These are phyloP conservation scores for Etheostoma nigrum DNA, from an alignment of 2,797 vertebrate genomes.

Conservation along the genomic window DNA sequence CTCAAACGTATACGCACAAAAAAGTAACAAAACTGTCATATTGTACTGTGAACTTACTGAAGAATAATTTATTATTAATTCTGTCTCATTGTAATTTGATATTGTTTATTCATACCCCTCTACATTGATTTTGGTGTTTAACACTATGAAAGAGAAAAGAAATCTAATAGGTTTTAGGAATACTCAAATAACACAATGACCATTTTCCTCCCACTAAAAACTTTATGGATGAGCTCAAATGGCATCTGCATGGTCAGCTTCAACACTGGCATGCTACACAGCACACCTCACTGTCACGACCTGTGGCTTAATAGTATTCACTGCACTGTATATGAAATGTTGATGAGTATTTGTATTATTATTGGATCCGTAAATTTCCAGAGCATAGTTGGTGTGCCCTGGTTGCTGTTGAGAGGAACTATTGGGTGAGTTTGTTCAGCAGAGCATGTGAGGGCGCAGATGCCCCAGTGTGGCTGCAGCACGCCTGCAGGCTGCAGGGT, in stretches of 20 bases:
- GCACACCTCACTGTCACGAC: neutral
- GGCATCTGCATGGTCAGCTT: neutral
- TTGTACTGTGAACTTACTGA: no score
- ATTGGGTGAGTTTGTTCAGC: slow-evolving; percentile 65
- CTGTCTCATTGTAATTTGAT: no score
- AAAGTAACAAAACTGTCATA: no score
- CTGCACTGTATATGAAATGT: neutral
- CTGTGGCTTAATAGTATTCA: neutral
- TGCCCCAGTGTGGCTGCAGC: slow-evolving; percentile 56
- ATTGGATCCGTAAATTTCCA: neutral
- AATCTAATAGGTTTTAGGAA: neutral
- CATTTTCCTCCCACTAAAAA: neutral
- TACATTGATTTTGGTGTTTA: no score
- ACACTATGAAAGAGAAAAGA: no score
- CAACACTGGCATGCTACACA: neutral
- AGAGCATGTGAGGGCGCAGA: slow-evolving; percentile 65
- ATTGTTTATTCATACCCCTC: no score
- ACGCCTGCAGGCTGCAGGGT: slow-evolving; percentile 59
- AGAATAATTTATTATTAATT: no score
- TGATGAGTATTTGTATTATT: neutral
- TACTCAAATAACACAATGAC: neutral
- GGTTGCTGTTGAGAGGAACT: slow-evolving; percentile 43
- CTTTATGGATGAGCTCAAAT: neutral
- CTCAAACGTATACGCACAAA: no score
- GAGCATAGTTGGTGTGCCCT: slow-evolving; percentile 12